These are phyloP conservation scores for Montipora efflorescens DNA, from an alignment of 64 coral and sea anemone species.

Conservation along the genomic window DNA sequence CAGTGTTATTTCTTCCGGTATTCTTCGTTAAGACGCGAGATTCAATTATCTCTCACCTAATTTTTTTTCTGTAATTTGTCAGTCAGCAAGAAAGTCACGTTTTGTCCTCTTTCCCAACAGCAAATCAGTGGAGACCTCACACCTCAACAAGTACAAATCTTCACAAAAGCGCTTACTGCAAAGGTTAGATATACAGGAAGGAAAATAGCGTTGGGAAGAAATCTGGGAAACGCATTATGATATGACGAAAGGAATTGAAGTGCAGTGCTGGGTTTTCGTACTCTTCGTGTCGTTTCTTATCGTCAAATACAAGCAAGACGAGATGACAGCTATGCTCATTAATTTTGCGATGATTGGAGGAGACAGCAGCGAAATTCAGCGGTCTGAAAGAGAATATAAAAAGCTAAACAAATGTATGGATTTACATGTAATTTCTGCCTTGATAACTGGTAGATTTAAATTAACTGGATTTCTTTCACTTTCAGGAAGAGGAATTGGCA, in stretches of 20 bases:
- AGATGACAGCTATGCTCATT: neutral
- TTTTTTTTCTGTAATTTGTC: no score
- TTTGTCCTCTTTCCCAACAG: neutral
- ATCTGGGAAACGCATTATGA: no score
- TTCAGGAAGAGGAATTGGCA: slow-evolving; percentile 59
- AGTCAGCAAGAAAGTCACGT: neutral
- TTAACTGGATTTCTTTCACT: neutral
- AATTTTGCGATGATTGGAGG: no score
- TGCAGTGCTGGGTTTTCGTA: neutral
- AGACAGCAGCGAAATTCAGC: no score
- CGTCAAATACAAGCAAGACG: neutral
- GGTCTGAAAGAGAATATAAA: no score
- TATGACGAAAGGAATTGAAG: no score
- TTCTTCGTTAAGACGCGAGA: no score
- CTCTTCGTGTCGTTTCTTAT: neutral
- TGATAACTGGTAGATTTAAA: neutral
- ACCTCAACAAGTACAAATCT: slow-evolving; percentile 53
- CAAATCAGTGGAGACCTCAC: slow-evolving; percentile 50
- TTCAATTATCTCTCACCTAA: no score
- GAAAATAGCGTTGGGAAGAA: no score
- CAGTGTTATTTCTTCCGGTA: no score
- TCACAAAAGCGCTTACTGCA: slow-evolving; percentile 57
- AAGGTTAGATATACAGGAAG: slow-evolving; percentile 21
- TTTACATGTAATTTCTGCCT: no score
- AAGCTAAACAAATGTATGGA: no score